Conservation (phyloP, 2,113 vertebrate genomes). For the Reinhardtius hippoglossoides region DNA sequence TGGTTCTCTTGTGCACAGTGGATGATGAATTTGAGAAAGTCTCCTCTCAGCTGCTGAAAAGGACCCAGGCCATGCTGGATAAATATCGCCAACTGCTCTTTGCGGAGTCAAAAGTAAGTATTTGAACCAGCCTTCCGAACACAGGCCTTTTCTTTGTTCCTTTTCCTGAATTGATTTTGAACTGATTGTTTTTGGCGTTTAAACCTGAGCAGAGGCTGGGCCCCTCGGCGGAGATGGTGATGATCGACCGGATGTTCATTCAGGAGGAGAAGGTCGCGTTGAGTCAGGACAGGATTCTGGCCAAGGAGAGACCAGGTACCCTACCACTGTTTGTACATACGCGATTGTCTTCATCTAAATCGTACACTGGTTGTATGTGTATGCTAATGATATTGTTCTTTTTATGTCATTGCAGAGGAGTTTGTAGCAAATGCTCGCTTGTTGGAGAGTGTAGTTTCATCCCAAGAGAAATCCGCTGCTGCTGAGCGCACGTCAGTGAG, state of each 20-base stretch:
- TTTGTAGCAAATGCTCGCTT: conserved; percentile 88
- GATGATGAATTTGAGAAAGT: conserved; percentile 94
- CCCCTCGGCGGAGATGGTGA: conserved; percentile 96
- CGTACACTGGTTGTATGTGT: not conserved
- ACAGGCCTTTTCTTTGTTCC: not conserved
- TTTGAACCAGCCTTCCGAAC: conserved; percentile 7
- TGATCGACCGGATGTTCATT: conserved; percentile 98
- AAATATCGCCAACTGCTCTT: conserved; percentile 94
- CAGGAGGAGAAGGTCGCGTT: conserved; percentile 93
- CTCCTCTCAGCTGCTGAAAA: conserved; percentile 89
- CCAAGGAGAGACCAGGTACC: conserved; percentile 92
- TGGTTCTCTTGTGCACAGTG: conserved; percentile 74
- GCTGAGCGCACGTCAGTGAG: conserved; percentile 39
- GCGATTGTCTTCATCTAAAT: not conserved
- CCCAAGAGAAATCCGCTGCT: conserved; percentile 56
- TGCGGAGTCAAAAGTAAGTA: conserved; percentile 91
- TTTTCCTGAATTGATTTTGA: conserved; percentile 57
- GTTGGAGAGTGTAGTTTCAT: conserved; percentile 76
- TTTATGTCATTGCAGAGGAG: conserved; percentile 85
- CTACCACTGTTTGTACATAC: not conserved
- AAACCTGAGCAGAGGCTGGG: conserved; percentile 87
- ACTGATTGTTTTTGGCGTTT: conserved; percentile 38
- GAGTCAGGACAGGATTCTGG: conserved; percentile 88
- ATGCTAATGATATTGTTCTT: not conserved
- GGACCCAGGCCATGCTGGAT: conserved; percentile 95